Base-by-base conservation (phyloP, 2,113 vertebrate genomes). In the Ursus arctos region DNA sequence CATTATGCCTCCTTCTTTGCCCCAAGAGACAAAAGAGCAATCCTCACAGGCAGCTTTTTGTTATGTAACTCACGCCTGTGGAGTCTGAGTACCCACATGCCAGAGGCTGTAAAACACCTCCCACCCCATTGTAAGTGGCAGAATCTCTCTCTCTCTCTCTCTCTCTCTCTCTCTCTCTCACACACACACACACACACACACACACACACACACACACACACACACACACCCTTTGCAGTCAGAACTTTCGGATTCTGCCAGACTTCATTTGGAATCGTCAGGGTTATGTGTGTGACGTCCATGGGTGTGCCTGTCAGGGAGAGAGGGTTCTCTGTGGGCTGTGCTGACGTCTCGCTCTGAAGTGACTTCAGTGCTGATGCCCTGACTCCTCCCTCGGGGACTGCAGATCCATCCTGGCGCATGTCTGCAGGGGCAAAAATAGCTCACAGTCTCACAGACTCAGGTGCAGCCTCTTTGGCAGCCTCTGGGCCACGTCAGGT, bases 291-390 rank as follows among this genome's bases (percentile, higher is more conserved):
- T 63, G 55, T 95, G 94, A 89, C 0, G 2, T 77, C 94, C 85
- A 31, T 3, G 0, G 81, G 53, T 16, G 28, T 53, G 49, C n/a
- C 71, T 69, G n/a, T 59, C 47, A 53, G 90, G 53, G 28, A 83
- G 85, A 51, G 28, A 69, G 2, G 22, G 43, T 57, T 92, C 84
- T 88, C 87, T 90, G 43, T 49, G 79, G 96, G 85, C 33, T 80
- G 47, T 80, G 57, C 83, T 96, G 93, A 95, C 3, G 3, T 94
- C 92, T 96, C 21, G 77, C 53, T 77, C 5, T 33, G 57, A 74
- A 86, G 93, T 92, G 95, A 90, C 87, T 92, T 97, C 87, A 77
- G 67, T 71, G 83, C 79, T 84, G 86, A 93, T 82, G 81, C 47
- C 86, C 49, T 59, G 57, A 53, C 57, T 83, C 22, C 63, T 86